Evolutionary conservation across 2,888 invertebrate species (phyloP), one percentile per base, ranked within the genome.

Genomic region (Pammene aurita): DNA sequence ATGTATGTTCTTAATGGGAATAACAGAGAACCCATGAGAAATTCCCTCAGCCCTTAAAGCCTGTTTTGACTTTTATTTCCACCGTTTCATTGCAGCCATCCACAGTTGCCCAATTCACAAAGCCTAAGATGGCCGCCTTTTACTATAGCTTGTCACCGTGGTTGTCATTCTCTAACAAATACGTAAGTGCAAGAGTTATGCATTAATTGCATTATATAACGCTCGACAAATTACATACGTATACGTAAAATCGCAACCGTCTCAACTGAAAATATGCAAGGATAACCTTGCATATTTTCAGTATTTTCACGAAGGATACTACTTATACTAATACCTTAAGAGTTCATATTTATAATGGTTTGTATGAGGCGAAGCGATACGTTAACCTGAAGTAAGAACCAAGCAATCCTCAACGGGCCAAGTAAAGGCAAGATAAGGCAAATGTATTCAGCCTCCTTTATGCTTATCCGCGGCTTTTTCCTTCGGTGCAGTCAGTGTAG

Each of bases 61-160:
- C 38, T 52, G 62, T 62, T 52, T 52, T 38, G 41, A 62, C 50
- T 52, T 62, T 62, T 52, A 62, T 62, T 52, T 9, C 26, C 52
- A 41, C 13, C 41, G 38, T 52, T 62, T 52, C n/a, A 38, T 62
- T 52, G 62, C 62, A 52, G 50, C 60, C 48, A 18, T 13, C 2
- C 18, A 1, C 16, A 48, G 10, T 18, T 46, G 18, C 11, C 18
- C 11, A 18, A 50, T 50, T 26, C 50, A 18, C 18, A 26, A 13
- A 18, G 26, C 26, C 4, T 26, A 26, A 26, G 26, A 26, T 26
- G 26, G 26, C 26, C 26, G 38, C 7, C 38, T 38, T 5, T 7
- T 38, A 38, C 38, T 9, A 38, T 38, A 0, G 9, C 9, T 38
- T 38, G 38, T 38, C 38, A 9, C 6, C 38, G 7, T 38, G 9